Base-by-base conservation (phyloP, 2,888 invertebrate genomes). In the Phymatocera aterrima region DNA sequence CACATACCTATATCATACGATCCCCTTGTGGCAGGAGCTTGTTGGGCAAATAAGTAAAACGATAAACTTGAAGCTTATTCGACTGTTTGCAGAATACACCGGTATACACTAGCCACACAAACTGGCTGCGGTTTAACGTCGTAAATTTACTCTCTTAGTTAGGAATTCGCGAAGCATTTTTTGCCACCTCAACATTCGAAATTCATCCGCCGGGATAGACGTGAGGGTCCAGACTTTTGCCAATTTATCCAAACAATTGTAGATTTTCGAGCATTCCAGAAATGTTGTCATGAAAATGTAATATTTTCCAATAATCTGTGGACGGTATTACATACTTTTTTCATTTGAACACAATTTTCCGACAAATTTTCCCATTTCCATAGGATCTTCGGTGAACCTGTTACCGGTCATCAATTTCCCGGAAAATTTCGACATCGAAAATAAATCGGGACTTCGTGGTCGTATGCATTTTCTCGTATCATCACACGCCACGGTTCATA, bases 21-120 rank as follows among this genome's bases (percentile, higher is more conserved):
- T 24, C 65, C 65, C 43, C 46, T 24, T 24, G 68, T 43, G 68
- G 40, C 46, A 34, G 46, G 64, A 64, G 46, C 46, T 68, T 68
- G 43, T 43, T 68, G 43, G 82, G 82, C 84, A 85, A 88, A 85
- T 86, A 87, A 88, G 89, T 88, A 85, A 87, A 88, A 88, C 86
- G 83, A 85, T 84, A 86, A 64, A 64, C 61, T 64, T n/a, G 34
- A 64, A 64, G 61, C 61, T 64, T 64, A 57, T 57, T 64, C 34
- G 61, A 64, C 34, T 64, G 61, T 64, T 64, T 64, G 61, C 61
- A 37, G 61, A 37, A 34, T 37, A 64, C 37, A 64, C 18, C 6
- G 61, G 37, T 64, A 18, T 10, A 57, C 24, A 64, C 34, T 64
- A 21, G 61, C 61, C 61, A 64, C 61, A 64, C 34, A 64, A 37